These are phyloP conservation scores for Percina caprodes DNA, from an alignment of 2,113 vertebrate genomes.

Conservation along the genomic window DNA sequence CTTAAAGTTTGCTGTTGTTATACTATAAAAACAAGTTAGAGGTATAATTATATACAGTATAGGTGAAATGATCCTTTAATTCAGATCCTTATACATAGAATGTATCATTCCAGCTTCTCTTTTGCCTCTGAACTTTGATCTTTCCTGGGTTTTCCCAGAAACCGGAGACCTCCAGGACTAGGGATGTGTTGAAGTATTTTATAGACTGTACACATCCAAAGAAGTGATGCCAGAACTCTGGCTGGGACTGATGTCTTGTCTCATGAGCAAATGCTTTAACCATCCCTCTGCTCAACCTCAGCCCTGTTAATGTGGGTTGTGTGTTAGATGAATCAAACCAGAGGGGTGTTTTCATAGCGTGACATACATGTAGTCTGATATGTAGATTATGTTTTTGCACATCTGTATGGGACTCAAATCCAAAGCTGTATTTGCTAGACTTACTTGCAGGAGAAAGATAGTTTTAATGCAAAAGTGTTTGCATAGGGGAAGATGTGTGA, in stretches of 20 bases:
- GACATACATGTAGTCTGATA: constrained; percentile 32
- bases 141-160: constrained; percentile 31
- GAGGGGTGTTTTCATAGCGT: constrained; percentile 46
- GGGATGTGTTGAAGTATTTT: constrained; percentile 40
- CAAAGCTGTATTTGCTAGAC: constrained; percentile 6
- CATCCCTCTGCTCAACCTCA: constrained; percentile 28
- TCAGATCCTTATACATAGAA: not conserved
- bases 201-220: constrained; percentile 40
- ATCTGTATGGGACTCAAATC: constrained; percentile 9
- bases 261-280: constrained; percentile 61
- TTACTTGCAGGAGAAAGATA: constrained; percentile 15
- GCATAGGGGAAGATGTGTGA: constrained; percentile 6
- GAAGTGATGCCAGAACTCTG: constrained; percentile 43
- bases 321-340: constrained; percentile 46
- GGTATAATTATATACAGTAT: not conserved
- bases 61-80: not conserved
- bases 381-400: constrained; percentile 34
- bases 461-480: constrained; percentile 11
- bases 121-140: not conserved
- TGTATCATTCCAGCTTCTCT: not conserved
- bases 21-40: not conserved
- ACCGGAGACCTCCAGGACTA: constrained; percentile 13
- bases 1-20: not conserved
- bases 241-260: constrained; percentile 49
- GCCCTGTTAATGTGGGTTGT: constrained; percentile 10